Evolutionary conservation across 2,113 vertebrate genomes (phyloP), one percentile per base, ranked within the genome.

Genomic region (Ptychochromis oligacanthus): DNA sequence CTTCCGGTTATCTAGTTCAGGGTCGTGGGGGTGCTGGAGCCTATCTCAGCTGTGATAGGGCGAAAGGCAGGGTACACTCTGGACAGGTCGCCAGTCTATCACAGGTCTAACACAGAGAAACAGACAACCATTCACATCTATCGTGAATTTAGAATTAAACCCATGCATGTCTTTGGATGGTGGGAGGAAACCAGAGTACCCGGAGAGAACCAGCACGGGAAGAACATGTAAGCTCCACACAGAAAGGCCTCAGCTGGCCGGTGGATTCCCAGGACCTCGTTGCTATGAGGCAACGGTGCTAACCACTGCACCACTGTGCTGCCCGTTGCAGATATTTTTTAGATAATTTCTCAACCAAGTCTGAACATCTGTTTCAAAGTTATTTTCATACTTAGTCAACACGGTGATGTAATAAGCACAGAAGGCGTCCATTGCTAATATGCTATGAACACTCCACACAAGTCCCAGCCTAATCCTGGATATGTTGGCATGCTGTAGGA

Each of bases 241-340:
- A 70, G 43, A 70, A 31, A 70, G 24, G 65, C 18, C 24, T 70
- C 43, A 70, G 17, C 10, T 2, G 17, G 28, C 65, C 17, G 7
- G 65, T 72, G 65, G 65, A 72, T 72, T 72, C 65, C 65, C 43
- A 8, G 65, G 49, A 31, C 65, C 43, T 31, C 65, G 43, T 31
- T 72, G 3, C 65, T 72, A 43, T 20, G 65, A 52, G 24, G 43
- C 24, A 52, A 43, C 24, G 10, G 24, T 31, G 24, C 1, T 31
- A 52, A 72, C 65, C 65, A 31, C 65, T 31, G 24, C 10, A 72
- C 43, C 0, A 17, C 28, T 17, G 43, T 31, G 65, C 65, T 72
- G 65, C 65, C 43, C 65, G 3, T 70, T 70, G 22, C 49, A 4
- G 34, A 60, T 61, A n/a, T 64, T 46, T 81, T n/a, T 84, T 75